A percentile compares a stretch with the other conserved stretches of the same genome.
Evolutionary conservation across 2,888 invertebrate species (phyloP).

Genomic region (Bruchidius siliquastri): DNA sequence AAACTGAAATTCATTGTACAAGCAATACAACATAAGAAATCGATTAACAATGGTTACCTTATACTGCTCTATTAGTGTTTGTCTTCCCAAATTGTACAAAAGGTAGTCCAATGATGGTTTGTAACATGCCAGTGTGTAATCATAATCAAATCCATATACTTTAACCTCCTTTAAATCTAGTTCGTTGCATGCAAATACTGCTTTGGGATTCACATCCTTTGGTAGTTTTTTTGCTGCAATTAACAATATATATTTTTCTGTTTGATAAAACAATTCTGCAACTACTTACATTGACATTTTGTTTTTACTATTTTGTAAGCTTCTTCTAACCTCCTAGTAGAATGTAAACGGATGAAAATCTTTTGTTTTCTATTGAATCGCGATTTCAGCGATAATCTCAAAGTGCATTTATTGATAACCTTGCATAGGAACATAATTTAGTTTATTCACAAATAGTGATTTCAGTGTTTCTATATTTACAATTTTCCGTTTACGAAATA

Average conservation of each 20-base stretch:
- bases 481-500: background rate
- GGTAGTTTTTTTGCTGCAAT: conserved; percentile 77
- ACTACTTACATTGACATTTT: conserved; percentile 67
- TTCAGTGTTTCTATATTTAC: background rate
- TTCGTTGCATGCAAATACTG: conserved; percentile 96
- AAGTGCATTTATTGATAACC: conserved; percentile 12
- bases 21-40: too few species aligned
- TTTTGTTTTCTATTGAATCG: conserved; percentile 9
- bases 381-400: conserved; percentile 10
- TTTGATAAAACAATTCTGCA: conserved; percentile 1
- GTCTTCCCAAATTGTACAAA: conserved; percentile 84
- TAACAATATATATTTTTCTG: conserved; percentile 4
- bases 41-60: conserved; percentile 64
- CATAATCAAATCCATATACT: conserved; percentile 97
- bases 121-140: conserved; percentile 95
- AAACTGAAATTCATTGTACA: too few species aligned
- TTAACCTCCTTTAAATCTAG: conserved; percentile 84
- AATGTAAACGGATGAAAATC: conserved; percentile 27
- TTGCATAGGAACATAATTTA: conserved; percentile 11
- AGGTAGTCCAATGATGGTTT: conserved; percentile 83
- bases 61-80: conserved; percentile 79
- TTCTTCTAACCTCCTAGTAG: conserved; percentile 43
- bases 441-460: background rate
- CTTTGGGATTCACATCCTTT: conserved; percentile 77
- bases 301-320: conserved; percentile 63